These are phyloP conservation scores for Otis tarda DNA, from an alignment of 2,113 vertebrate genomes.

Conservation along the genomic window DNA sequence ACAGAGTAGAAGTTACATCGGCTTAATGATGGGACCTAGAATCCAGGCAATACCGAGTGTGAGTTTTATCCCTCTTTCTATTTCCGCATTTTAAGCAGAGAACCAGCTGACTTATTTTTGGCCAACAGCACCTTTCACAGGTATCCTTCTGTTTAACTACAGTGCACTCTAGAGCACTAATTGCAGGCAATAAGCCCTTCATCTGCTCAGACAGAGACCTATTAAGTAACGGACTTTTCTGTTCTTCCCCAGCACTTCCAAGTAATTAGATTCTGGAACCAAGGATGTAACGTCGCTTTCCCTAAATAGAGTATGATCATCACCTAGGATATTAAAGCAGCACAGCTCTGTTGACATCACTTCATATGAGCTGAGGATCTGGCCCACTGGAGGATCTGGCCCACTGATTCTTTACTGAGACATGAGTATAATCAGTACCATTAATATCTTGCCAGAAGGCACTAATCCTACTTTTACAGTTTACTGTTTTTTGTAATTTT, in stretches of 20 bases:
- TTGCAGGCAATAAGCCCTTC: not conserved
- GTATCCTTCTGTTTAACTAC: not conserved
- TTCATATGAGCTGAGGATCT: not conserved
- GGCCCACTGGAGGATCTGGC: not conserved
- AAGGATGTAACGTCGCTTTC: not conserved
- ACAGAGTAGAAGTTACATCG: not conserved
- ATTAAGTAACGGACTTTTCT: not conserved
- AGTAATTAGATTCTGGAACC: not conserved
- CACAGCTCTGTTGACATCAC: not conserved
- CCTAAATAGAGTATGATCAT: not conserved
- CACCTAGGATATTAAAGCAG: not conserved
- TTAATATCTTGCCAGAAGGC: constrained; percentile 7
- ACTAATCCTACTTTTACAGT: not conserved
- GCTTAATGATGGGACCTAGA: not conserved
- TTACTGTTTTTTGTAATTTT: not conserved
- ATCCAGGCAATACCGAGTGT: not conserved
- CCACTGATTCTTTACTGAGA: not conserved
- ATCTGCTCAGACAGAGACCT: not conserved
- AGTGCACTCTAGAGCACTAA: not conserved
- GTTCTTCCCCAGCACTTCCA: not conserved
- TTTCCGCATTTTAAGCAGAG: not conserved
- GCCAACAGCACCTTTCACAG: not conserved
- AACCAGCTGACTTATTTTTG: not conserved
- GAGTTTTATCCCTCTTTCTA: not conserved
- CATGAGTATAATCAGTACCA: not conserved